A percentile compares a stretch with the other conserved stretches of the same genome.
phyloP scores from a whole-genome alignment of 1,140 invertebrate genomes.

The Druon quercuslanigerum region DNA sequence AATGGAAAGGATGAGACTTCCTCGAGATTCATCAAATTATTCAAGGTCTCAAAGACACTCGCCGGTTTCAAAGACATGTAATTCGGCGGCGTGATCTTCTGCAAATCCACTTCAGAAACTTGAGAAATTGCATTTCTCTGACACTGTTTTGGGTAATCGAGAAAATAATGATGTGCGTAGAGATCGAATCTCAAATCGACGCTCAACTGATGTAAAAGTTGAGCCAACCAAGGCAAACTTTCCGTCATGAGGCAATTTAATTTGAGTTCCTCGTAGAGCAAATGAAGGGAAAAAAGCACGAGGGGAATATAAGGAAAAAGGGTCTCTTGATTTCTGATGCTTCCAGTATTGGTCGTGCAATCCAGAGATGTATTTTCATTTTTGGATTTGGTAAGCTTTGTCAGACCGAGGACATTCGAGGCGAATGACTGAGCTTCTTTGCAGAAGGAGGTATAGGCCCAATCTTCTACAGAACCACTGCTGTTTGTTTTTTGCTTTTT shows the following conservation, averaged over 20 bases:
- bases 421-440: slow-evolving; percentile 59
- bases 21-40: slow-evolving; percentile 78
- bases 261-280: slow-evolving; percentile 95
- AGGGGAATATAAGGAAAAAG: slow-evolving; percentile 86
- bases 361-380: slow-evolving; percentile 47
- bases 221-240: slow-evolving; percentile 82
- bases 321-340: slow-evolving; percentile 81
- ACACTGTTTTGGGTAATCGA: slow-evolving; percentile 86
- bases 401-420: slow-evolving; percentile 56
- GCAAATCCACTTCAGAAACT: slow-evolving; percentile 76
- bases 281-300: slow-evolving; percentile 88
- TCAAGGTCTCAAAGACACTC: slow-evolving; percentile 83
- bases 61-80: slow-evolving; percentile 81
- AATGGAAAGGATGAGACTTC: slow-evolving; percentile 81
- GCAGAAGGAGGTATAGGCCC: slow-evolving; percentile 83
- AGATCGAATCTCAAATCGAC: slow-evolving; percentile 83
- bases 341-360: slow-evolving; percentile 61
- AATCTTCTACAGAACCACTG: slow-evolving; percentile 83
- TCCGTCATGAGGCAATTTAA: slow-evolving; percentile 83
- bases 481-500: slow-evolving; percentile 77
- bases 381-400: slow-evolving; percentile 50
- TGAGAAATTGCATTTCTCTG: slow-evolving; percentile 65
- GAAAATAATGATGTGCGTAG: slow-evolving; percentile 89
- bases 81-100: slow-evolving; percentile 79
- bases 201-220: slow-evolving; percentile 87